phyloP scores from a whole-genome alignment of 2,113 vertebrate genomes.

The Pseudolaguvia tuberculata region DNA sequence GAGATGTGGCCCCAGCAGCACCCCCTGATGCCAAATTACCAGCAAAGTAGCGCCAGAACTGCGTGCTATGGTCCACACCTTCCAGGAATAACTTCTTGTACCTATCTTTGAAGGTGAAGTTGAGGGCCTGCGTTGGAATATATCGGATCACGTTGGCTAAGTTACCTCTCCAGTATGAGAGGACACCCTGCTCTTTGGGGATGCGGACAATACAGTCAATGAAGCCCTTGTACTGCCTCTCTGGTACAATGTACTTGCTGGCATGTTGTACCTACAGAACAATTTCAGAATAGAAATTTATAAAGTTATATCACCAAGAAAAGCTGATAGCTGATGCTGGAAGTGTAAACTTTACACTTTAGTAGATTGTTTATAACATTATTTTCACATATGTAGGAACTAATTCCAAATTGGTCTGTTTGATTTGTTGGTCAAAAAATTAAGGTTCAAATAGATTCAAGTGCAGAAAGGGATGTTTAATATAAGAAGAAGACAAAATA shows the following conservation, averaged over 20 bases:
- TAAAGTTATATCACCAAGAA: not conserved
- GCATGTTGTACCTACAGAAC: conserved; percentile 23
- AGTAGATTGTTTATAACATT: too few species aligned
- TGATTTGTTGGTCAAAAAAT: too few species aligned
- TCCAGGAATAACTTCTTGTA: conserved; percentile 35
- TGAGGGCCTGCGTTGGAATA: conserved; percentile 30
- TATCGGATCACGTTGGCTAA: conserved; percentile 36
- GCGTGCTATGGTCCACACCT: conserved; percentile 30
- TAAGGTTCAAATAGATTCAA: too few species aligned
- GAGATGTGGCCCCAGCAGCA: conserved; percentile 27
- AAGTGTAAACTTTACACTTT: not conserved
- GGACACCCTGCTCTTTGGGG: conserved; percentile 30
- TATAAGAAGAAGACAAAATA: too few species aligned
- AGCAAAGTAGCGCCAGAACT: conserved; percentile 32
- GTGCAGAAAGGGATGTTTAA: too few species aligned
- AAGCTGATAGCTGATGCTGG: not conserved
- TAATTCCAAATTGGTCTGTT: too few species aligned
- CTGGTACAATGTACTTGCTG: conserved; percentile 17
- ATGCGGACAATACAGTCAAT: conserved; percentile 12
- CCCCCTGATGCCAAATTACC: conserved; percentile 33
- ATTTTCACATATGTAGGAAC: too few species aligned
- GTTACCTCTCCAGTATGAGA: conserved; percentile 35
- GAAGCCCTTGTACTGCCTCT: conserved; percentile 25
- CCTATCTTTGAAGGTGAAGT: conserved; percentile 35
- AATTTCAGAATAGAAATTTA: not conserved